Percentiles rank a stretch among this genome's conserved stretches.
Evolutionary conservation across 64 coral and sea anemone species (phyloP).

Genomic region (Montipora cactus): DNA sequence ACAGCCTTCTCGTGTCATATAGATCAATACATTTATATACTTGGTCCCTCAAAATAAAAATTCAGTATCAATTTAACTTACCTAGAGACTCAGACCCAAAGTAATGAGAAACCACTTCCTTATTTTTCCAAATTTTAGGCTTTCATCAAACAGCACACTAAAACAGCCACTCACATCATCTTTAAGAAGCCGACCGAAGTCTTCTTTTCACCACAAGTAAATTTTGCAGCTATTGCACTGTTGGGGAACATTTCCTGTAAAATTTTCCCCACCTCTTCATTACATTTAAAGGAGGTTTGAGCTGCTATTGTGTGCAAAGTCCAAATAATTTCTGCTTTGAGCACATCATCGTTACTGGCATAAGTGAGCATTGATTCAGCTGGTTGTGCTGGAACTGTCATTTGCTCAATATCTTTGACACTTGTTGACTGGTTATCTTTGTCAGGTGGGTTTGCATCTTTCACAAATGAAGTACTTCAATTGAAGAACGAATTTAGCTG

Average conservation of each 20-base stretch:
- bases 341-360: neutral
- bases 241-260: constrained; percentile 15
- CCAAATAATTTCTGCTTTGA: constrained; percentile 21
- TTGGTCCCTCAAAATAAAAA: neutral
- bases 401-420: neutral
- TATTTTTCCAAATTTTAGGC: neutral
- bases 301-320: constrained; percentile 12
- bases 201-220: constrained; percentile 15
- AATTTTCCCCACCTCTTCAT: constrained; percentile 17
- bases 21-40: neutral
- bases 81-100: neutral
- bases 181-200: neutral
- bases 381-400: neutral
- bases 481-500: neutral
- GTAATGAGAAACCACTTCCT: neutral
- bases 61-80: neutral
- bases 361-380: neutral
- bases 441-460: neutral
- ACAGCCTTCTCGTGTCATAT: neutral
- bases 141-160: too few species aligned
- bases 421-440: neutral
- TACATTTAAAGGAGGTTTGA: constrained; percentile 6
- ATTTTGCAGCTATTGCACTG: constrained; percentile 10
- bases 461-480: neutral
- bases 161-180: neutral